Evolutionary conservation across 2,888 invertebrate genomes (phyloP).

Genomic region (Trachelus stipa): DNA sequence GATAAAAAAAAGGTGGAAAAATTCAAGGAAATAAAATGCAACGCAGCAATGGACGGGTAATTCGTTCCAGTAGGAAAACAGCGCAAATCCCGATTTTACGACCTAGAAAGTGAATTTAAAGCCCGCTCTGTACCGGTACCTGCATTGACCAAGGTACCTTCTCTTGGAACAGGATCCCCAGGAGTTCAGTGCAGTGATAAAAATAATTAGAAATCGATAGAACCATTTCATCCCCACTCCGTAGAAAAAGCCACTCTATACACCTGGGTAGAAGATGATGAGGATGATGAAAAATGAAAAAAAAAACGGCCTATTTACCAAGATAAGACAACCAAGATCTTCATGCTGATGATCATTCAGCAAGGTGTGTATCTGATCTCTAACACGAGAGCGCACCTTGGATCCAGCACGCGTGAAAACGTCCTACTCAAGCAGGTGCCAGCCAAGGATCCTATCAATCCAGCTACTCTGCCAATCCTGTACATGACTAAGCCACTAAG

Average conservation of each 20-base stretch:
- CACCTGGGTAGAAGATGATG: not conserved
- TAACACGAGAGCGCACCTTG: not conserved
- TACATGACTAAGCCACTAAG: not conserved
- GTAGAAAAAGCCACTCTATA: not conserved
- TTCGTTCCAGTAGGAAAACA: constrained; percentile 48
- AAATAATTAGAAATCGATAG: constrained; percentile 27
- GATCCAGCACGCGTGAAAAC: not conserved
- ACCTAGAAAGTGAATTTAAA: constrained; percentile 63
- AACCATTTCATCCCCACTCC: not conserved
- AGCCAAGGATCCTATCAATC: not conserved
- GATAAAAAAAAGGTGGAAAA: not conserved
- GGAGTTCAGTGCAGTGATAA: constrained; percentile 15
- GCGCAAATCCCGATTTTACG: constrained; percentile 46
- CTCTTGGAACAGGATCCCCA: constrained; percentile 15
- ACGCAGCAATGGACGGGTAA: constrained; percentile 22
- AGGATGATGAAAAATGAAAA: not conserved
- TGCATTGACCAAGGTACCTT: not conserved
- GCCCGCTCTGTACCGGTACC: constrained; percentile 17
- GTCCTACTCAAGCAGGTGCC: not conserved
- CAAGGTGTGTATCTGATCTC: not conserved
- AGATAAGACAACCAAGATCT: not conserved
- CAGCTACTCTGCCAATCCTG: not conserved
- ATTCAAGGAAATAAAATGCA: constrained; percentile 1
- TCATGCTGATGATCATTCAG: not conserved
- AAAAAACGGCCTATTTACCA: not conserved